Evolutionary conservation across 1,140 invertebrate species (phyloP).

Genomic region (Metopolophium dirhodum): DNA sequence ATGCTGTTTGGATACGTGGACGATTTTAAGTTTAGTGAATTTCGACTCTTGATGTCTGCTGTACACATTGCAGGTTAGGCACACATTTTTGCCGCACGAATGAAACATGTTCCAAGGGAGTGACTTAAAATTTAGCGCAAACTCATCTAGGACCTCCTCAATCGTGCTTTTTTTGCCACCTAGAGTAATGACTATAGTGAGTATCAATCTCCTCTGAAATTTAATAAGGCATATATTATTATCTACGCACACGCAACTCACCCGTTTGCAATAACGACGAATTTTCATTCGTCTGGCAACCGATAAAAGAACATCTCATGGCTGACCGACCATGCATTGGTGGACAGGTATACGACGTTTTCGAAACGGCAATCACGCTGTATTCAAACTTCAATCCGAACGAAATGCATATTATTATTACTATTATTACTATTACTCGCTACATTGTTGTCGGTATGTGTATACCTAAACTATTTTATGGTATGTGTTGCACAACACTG

Average conservation of each 20-base stretch:
- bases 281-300: not conserved
- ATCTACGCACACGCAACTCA: not conserved
- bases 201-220: too few species aligned
- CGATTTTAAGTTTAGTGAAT: not conserved
- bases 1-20: not conserved
- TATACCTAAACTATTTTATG: not conserved
- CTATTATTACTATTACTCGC: not conserved
- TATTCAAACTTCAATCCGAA: not conserved
- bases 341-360: not conserved
- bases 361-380: not conserved
- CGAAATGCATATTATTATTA: not conserved
- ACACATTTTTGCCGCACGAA: not conserved
- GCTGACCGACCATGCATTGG: not conserved
- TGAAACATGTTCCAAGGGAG: not conserved
- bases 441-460: not conserved
- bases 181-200: too few species aligned
- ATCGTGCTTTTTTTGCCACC: not conserved
- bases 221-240: not conserved
- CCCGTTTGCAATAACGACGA: not conserved
- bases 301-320: not conserved
- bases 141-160: not conserved
- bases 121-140: not conserved
- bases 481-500: constrained; percentile 3
- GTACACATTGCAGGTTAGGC: not conserved
- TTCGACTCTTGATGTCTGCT: not conserved